Conservation (phyloP, 2,113 vertebrate species). For the Lepisosteus oculatus region DNA sequence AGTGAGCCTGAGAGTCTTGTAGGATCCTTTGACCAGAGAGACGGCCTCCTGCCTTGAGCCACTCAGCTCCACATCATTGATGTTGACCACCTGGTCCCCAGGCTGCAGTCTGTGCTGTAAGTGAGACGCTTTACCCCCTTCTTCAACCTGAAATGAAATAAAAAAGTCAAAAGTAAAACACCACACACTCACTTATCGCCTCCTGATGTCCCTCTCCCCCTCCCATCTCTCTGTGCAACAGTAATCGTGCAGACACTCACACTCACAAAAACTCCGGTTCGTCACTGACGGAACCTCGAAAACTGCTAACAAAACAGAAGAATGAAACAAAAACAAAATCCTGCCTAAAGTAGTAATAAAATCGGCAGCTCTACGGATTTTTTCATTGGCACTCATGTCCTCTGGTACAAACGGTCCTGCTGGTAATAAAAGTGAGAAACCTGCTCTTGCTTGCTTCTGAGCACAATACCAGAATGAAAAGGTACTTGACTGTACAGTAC, state of each 20-base stretch:
- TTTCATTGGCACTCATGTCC: no score
- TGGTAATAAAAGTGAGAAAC: no score
- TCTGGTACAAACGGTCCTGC: no score
- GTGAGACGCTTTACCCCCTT: conserved; percentile 76
- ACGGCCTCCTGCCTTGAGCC: conserved; percentile 86
- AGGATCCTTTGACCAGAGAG: conserved; percentile 86
- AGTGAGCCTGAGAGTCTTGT: conserved; percentile 79
- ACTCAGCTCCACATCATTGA: conserved; percentile 81
- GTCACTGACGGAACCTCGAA: no score
- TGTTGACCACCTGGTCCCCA: conserved; percentile 82
- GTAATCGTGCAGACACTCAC: background rate
- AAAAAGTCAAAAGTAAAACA: conserved; percentile 26
- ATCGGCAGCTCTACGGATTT: no score
- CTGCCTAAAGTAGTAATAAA: no score
- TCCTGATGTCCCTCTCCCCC: background rate
- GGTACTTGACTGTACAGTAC: no score
- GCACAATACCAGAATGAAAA: no score
- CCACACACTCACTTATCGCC: background rate
- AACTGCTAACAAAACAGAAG: no score
- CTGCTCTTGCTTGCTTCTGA: no score
- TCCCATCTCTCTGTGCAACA: no score
- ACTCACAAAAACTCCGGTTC: background rate
- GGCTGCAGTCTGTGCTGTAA: conserved; percentile 71
- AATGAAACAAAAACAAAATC: no score
- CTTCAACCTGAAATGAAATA: conserved; percentile 69